Evolutionary conservation across 2,888 invertebrate genomes (phyloP), one percentile per base, ranked within the genome.

Genomic region (Sthenelais limicola): DNA sequence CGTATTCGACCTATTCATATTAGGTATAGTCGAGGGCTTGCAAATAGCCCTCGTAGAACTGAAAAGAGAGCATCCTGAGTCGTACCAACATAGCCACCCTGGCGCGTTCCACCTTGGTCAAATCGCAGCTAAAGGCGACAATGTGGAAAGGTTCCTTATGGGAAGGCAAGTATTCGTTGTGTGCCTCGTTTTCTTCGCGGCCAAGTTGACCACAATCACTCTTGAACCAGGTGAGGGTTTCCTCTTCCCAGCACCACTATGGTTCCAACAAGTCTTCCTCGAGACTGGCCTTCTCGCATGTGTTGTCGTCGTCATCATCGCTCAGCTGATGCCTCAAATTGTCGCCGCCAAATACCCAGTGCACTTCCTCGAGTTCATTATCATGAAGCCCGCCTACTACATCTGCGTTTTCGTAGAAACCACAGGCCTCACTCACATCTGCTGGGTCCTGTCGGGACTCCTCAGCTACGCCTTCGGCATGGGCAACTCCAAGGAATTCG

Each of bases 251-350:
- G 72, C 52, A 4, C 76, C 76, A 9, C 18, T 24, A 32, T 76
- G 76, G 76, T 49, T 72, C 26, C 62, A 48, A 15, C 30, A 38
- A 1, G 72, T 58, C 28, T 74, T 76, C 52, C 51, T 76, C 3
- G 74, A 76, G 54, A 74, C 73, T 3, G 76, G 76, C 3, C 30
- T 74, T 24, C 49, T 76, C 9, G 58, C 76, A 4, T 76, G 76
- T 49, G 51, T 76, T 21, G 74, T 74, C 15, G 73, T 76, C 4
- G 76, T 76, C 38, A 76, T 74, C 28, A 33, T 76, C n/a, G 73
- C 76, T n/a, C 76, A 76, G 67, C 51, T 76, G n/a, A 76, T 76
- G 76, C 74, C 76, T 9, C 76, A 76, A 67, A 76, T 76, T 26
- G 72, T 73, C 2, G 76, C 76, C 1, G 76, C 76, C 48, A 74